Base-by-base conservation (phyloP, 2,797 vertebrate genomes). In the Schizopygopsis malacanthus region DNA sequence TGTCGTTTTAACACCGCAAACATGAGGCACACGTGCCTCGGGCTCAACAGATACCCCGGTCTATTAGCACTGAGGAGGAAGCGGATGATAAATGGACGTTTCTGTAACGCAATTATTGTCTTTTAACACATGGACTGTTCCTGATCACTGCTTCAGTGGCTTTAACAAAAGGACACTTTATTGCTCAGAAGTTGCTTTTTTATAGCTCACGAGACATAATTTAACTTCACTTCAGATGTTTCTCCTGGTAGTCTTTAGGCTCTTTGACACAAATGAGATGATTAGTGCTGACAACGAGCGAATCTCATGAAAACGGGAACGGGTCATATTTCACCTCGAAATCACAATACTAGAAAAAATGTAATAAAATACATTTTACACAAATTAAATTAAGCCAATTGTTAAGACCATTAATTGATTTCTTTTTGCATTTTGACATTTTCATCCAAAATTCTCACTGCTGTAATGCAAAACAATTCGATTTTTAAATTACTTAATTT, bases 91-190 rank as follows among this genome's bases (percentile, higher is more conserved):
- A 84, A 83, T 47, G 71, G 18, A 52, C 8, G 39, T 73, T 76
- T 67, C 28, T 77, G 4, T 67, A 84, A 84, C 37, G 6, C 41
- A 13, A 84, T 84, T 83, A 83, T 76, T 67, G 41, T 73, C 41
- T 43, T 75, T 63, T 33, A 75, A 75, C 71, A 63, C 81, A 39
- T 71, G 37, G 39, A 72, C 39, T 25, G 20, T 43, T 25, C 69
- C 37, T n/a, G n/a, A 59, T 79, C 16, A 28, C 25, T 3, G 25
- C 28, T 52, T 37, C 54, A 33, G 56, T 50, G 56, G 71, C 37
- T 83, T 45, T 13, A 54, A 54, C 50, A 56, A 37, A 77, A 56
- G 33, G 75, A 39, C 50, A 56, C 22, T 56, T 77, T 77, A 77
- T 39, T 13, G 28, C 50, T 77, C 50, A 39, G 18, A 56, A 37